phyloP scores from a whole-genome alignment of 2,797 vertebrate genomes.

The Babyrousa celebensis region DNA sequence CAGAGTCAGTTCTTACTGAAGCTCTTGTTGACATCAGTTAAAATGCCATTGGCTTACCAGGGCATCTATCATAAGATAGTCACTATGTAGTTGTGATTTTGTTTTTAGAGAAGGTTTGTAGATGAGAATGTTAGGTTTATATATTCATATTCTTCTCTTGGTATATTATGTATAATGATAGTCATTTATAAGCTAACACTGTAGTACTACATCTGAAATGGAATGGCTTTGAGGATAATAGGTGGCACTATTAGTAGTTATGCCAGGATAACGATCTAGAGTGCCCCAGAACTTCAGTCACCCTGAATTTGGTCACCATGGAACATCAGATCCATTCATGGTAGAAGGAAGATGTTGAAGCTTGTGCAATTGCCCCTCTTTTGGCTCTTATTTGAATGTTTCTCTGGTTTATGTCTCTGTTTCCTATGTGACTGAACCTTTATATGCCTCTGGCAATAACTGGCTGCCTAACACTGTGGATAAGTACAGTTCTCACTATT shows the following conservation, averaged over 20 bases:
- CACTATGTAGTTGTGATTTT: not conserved
- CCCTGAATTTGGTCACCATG: not conserved
- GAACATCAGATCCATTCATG: not conserved
- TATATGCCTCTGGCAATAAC: not conserved
- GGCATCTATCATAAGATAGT: not conserved
- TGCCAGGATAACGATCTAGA: not conserved
- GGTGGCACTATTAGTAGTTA: not conserved
- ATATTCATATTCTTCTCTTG: not conserved
- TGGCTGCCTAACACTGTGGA: not conserved
- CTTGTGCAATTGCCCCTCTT: not conserved
- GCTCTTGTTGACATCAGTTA: constrained; percentile 7
- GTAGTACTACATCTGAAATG: not conserved
- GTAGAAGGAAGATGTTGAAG: not conserved
- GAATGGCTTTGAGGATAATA: not conserved
- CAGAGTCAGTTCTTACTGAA: constrained; percentile 28
- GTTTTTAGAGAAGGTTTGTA: constrained; percentile 13
- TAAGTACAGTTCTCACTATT: not conserved
- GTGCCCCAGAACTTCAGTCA: not conserved
- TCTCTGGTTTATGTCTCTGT: not conserved
- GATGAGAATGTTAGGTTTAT: not conserved
- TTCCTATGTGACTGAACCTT: not conserved
- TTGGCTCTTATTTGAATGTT: not conserved
- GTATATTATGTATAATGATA: not conserved
- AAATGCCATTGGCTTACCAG: not conserved
- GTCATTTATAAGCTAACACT: constrained; percentile 20